Evolutionary conservation across 2,888 invertebrate species (phyloP).

Genomic region (Eilema griseolum): DNA sequence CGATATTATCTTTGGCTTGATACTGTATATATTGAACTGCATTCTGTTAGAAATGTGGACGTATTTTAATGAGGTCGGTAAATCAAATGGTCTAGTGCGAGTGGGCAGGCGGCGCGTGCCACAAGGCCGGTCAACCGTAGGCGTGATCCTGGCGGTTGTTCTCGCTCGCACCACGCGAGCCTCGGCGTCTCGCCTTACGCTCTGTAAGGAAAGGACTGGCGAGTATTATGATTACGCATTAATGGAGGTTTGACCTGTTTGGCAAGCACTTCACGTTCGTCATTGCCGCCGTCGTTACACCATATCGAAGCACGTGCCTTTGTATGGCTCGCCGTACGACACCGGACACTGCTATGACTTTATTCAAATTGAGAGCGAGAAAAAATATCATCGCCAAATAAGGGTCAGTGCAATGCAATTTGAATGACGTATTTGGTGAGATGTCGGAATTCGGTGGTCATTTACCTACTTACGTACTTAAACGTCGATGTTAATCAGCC

Average conservation of each 20-base stretch:
- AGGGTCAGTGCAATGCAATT: constrained; percentile 60
- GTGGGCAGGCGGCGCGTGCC: constrained; percentile 79
- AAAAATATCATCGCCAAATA: constrained; percentile 68
- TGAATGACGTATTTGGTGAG: constrained; percentile 72
- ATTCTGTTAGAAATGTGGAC: constrained; percentile 58
- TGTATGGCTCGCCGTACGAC: constrained; percentile 66
- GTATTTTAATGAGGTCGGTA: constrained; percentile 72
- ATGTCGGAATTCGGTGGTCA: constrained; percentile 64
- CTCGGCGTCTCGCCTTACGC: constrained; percentile 47
- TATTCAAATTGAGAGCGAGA: constrained; percentile 70
- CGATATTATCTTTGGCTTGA: constrained; percentile 41
- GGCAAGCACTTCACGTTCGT: constrained; percentile 67
- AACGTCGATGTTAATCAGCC: constrained; percentile 41
- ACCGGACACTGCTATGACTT: constrained; percentile 76
- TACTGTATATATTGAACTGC: constrained; percentile 50
- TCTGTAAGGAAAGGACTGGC: constrained; percentile 71
- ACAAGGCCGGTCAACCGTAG: constrained; percentile 81
- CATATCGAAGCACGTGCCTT: constrained; percentile 68
- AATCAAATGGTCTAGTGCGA: constrained; percentile 73
- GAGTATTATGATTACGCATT: constrained; percentile 68
- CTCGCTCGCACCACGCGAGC: constrained; percentile 65
- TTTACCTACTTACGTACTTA: constrained; percentile 51
- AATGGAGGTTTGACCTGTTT: constrained; percentile 67
- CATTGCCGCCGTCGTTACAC: constrained; percentile 66
- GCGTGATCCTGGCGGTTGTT: constrained; percentile 67